Evolutionary conservation across 2,888 invertebrate genomes (phyloP), one percentile per base, ranked within the genome.

Genomic region (Cosmia pyralina): DNA sequence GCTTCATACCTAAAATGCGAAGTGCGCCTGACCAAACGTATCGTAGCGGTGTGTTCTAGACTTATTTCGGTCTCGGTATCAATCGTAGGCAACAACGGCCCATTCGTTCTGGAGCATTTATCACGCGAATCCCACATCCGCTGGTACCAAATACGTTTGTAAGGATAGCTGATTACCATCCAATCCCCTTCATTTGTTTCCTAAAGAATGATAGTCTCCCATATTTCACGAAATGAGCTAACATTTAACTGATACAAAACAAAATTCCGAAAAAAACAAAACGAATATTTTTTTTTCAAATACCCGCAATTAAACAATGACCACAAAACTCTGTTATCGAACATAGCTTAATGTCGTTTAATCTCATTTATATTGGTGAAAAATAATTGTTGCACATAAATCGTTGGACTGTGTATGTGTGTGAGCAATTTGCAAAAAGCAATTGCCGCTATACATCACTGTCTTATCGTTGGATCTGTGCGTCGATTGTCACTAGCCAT

Each of bases 391-490:
- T 87, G 84, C 84, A 88, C 90, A 93, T 94, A 93, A 93, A 93
- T 94, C 90, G 87, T 79, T 76, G 81, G 78, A 83, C 80, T 83
- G 87, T 84, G 87, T 87, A 75, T 80, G 77, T 81, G 88, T 85
- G 88, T 85, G 91, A 89, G 91, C 94, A 93, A 94, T 95, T 95
- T 93, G 92, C 92, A 92, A 93, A 94, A 94, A 94, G 91, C 92
- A 93, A 95, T 95, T 93, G 93, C 90, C 81, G 85, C 90, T 85
- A 94, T 95, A 92, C 88, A 92, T 94, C 95, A 95, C 90, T 93
- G 94, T 92, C 94, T 93, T 94, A 93, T 93, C 93, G 89, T 69
- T 72, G 89, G 90, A 93, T 93, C 92, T 92, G 88, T 88, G 89
- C 90, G 89, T 90, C 92, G 92, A 92, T 91, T 92, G 90, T 92